Evolutionary conservation across 1,140 invertebrate genomes (phyloP), one percentile per base, ranked within the genome.

Genomic region (Mya arenaria): DNA sequence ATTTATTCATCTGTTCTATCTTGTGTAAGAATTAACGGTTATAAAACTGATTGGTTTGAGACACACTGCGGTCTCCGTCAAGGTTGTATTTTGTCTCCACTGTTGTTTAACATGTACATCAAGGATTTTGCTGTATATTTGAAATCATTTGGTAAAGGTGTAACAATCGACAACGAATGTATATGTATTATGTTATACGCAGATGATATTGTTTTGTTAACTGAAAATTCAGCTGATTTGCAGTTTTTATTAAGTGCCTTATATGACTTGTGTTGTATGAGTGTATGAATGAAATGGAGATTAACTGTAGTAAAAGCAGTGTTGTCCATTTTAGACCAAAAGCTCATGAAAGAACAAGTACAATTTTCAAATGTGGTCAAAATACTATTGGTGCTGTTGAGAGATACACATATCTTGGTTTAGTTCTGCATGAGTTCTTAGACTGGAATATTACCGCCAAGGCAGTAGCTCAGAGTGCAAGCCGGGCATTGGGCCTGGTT

Each of bases 131-230:
- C 37, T 17, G 19, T 56, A 32, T 44, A 80, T n/a, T 19, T 71
- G 17, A 80, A 80, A n/a, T 37, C 52, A 2, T 52, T 63, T 23
- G 62, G 74, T 66, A 17, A 52, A 37, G 79, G 71, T 37, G 52
- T 80, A 39, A 28, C 62, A 41, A 52, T 81, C 23, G 60, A 55
- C 30, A 23, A 56, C 36, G 36, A 56, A 32, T 62, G 63, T 55
- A 13, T 73, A 23, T 48, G 41, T 65, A 72, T 73, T 32, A 34
- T 73, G 17, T 23, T 81, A 30, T 81, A 80, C 32, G 77, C 65
- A 4, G 77, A 80, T 30, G 66, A 80, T 71, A 69, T 80, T 56
- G 77, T 80, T 4, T 36, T 81, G 8, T n/a, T 81, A 19, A 58
- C 56, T n/a, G 34, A 30, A 15, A 62, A 41, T 71, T 17, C 52